Base-by-base conservation (phyloP, 2,888 invertebrate species). In the Scaptomyza cyrtandrae region DNA sequence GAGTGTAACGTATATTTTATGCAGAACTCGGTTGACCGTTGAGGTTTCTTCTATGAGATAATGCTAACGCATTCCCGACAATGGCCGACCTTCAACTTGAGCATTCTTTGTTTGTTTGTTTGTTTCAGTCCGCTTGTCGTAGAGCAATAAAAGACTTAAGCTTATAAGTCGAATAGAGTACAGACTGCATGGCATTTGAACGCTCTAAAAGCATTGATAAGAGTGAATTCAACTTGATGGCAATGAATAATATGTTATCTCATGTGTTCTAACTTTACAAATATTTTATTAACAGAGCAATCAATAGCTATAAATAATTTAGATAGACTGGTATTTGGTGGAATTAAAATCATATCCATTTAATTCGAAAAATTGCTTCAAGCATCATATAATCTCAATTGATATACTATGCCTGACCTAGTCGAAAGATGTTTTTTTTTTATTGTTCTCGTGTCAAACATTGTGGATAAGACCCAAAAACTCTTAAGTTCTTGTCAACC, bases 1-100 rank as follows among this genome's bases (percentile, higher is more conserved):
- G 84, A 88, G 77, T 77, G 78, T 88, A 88, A 88, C 88, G 88
- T 88, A 89, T 87, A 82, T 88, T 80, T 87, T 84, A 86, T 86
- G 68, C 85, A 80, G 68, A 67, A 46, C 33, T 10, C 35, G 10
- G 24, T 50, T 57, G 58, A 63, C 56, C 63, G 68, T 78, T 78
- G 77, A 75, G 82, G 77, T 78, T 79, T 70, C 61, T 44, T 41
- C 50, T 60, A 60, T 41, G 29, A 64, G 61, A 78, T 62, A 71
- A 71, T 75, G 44, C 46, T 33, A 41, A 33, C 29, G 29, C 29
- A 29, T 29, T 29, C 53, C 37, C 43, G 46, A 71, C 72, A 69
- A 82, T 71, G 72, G 71, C 78, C 78, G 88, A 86, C 86, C 86
- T 88, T 86, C 73, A 83, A 64, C 68, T 71, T 66, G 63, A 52